phyloP scores from a whole-genome alignment of 2,797 vertebrate genomes.

The Protonibea diacanthus region DNA sequence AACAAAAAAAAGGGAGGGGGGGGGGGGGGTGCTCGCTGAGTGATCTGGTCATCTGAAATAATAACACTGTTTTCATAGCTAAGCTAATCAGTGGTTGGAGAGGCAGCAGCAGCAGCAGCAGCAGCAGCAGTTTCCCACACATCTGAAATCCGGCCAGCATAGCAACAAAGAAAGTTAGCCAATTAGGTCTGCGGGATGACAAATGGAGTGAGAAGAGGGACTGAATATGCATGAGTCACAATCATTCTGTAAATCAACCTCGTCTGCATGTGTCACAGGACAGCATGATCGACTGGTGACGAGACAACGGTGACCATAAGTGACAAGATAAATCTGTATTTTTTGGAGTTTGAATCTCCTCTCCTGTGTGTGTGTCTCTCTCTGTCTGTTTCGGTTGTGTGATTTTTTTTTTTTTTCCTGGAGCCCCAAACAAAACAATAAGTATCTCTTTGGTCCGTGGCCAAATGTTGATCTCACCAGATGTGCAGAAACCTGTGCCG shows the following conservation, averaged over 20 bases:
- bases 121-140: conserved; percentile 52
- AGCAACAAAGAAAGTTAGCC: conserved; percentile 83
- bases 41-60: conserved; percentile 55
- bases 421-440: conserved; percentile 63
- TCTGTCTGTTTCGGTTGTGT: not conserved
- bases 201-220: conserved; percentile 61
- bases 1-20: no score
- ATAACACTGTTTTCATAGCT: conserved; percentile 58
- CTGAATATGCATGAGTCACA: conserved; percentile 72
- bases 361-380: not conserved
- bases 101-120: conserved; percentile 37
- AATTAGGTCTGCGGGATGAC: conserved; percentile 74
- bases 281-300: conserved; percentile 34
- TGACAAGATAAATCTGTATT: conserved; percentile 6
- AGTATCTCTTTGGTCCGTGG: conserved; percentile 69
- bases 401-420: not conserved
- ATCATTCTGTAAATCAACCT: conserved; percentile 52
- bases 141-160: conserved; percentile 74
- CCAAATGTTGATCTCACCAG: conserved; percentile 76
- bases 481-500: conserved; percentile 77
- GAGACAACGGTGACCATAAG: conserved; percentile 20
- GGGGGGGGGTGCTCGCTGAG: conserved; percentile 10
- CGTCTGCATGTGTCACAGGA: conserved; percentile 47
- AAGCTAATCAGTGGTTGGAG: conserved; percentile 44
- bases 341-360: not conserved